Conservation (phyloP, 2,113 vertebrate species). For the Anoplopoma fimbria region DNA sequence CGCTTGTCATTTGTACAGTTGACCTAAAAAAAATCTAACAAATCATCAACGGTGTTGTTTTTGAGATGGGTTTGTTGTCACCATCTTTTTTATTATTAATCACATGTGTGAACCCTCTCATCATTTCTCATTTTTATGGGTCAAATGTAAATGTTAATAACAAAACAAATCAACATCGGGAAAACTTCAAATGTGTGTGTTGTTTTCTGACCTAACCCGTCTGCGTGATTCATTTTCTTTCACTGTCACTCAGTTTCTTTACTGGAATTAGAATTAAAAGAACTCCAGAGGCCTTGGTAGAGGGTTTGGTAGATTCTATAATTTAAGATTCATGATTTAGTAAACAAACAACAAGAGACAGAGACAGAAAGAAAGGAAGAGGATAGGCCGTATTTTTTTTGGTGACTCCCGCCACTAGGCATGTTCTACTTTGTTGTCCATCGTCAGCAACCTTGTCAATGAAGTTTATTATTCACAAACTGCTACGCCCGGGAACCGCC, state of each 20-base stretch:
- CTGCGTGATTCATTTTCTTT: conserved; percentile 46
- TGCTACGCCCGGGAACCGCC: too few species aligned
- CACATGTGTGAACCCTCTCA: conserved; percentile 32
- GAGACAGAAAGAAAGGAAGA: neutral
- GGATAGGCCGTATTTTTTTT: conserved; percentile 6
- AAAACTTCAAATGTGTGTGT: conserved; percentile 46
- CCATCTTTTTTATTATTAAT: conserved; percentile 72
- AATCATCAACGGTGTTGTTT: conserved; percentile 63
- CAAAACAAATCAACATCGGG: conserved; percentile 54
- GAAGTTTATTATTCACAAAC: conserved; percentile 83
- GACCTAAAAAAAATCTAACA: conserved; percentile 71
- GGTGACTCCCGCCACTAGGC: conserved; percentile 43
- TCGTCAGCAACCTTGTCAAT: conserved; percentile 83
- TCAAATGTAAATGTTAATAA: conserved; percentile 71
- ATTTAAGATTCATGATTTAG: conserved; percentile 18
- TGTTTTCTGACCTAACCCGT: conserved; percentile 34
- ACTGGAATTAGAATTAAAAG: conserved; percentile 6
- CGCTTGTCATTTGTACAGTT: conserved; percentile 72
- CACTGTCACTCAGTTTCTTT: conserved; percentile 26
- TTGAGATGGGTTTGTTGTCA: conserved; percentile 63
- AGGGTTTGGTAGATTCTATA: conserved; percentile 23
- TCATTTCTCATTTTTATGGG: conserved; percentile 64
- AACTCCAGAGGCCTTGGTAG: neutral
- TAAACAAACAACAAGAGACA: conserved; percentile 4
- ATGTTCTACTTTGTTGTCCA: conserved; percentile 61